A percentile compares a stretch with the other conserved stretches of the same genome.
Evolutionary conservation across 2,888 invertebrate species (phyloP).

Genomic region (Villa cingulata): DNA sequence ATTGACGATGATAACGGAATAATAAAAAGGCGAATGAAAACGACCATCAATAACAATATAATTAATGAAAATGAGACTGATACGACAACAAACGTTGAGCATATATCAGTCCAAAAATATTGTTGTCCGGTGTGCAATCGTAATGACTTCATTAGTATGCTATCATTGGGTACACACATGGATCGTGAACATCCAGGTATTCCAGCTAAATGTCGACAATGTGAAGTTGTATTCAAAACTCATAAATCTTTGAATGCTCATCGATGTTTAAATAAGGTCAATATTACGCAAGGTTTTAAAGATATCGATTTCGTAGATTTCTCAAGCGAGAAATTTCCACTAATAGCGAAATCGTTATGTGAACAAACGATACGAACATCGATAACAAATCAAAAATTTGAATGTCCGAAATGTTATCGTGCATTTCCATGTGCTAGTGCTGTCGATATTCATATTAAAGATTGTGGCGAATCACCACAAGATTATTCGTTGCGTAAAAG

Average conservation of each 20-base stretch:
- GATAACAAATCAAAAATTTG: constrained; percentile 46
- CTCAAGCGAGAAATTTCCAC: constrained; percentile 62
- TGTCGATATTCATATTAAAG: constrained; percentile 50
- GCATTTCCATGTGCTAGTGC: constrained; percentile 60
- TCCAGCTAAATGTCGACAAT: constrained; percentile 55
- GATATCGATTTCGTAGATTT: constrained; percentile 69
- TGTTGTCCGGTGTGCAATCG: constrained; percentile 51
- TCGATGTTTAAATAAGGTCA: constrained; percentile 45
- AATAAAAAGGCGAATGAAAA: constrained; percentile 27
- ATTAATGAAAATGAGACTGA: constrained; percentile 14
- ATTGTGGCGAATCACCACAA: constrained; percentile 30
- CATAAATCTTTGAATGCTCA: constrained; percentile 58
- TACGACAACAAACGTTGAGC: constrained; percentile 6
- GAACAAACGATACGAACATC: constrained; percentile 49
- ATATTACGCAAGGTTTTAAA: constrained; percentile 43
- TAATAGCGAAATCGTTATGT: constrained; percentile 59
- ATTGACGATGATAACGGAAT: constrained; percentile 21
- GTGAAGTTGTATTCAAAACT: constrained; percentile 60
- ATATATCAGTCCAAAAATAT: constrained; percentile 20
- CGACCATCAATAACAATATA: constrained; percentile 27
- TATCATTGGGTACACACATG: constrained; percentile 49
- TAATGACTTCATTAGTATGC: constrained; percentile 44
- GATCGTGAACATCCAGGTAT: constrained; percentile 52
- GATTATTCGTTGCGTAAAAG: constrained; percentile 18
- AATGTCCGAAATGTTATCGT: constrained; percentile 54